Evolutionary conservation across 2,797 vertebrate genomes (phyloP).

Genomic region (Spizella passerina): DNA sequence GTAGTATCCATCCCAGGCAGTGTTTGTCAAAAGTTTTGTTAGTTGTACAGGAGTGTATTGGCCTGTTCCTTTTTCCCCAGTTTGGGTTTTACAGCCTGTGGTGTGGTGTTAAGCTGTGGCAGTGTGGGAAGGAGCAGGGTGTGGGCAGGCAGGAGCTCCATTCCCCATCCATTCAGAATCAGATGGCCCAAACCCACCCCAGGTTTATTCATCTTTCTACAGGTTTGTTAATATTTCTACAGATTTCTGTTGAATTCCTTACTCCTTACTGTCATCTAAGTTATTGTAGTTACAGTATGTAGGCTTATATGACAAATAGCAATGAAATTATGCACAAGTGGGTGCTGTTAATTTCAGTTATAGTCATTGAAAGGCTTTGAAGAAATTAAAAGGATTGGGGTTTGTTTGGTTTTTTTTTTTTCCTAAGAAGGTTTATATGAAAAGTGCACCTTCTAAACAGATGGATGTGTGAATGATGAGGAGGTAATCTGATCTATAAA

Average conservation of each 20-base stretch:
- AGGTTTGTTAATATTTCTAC: not conserved
- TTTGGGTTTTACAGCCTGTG: not conserved
- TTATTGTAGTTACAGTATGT: not conserved
- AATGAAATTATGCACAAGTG: not conserved
- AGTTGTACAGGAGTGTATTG: not conserved
- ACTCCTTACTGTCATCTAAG: not conserved
- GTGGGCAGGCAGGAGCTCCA: not conserved
- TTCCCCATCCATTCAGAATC: constrained; percentile 1
- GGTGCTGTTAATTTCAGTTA: not conserved
- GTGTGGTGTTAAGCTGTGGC: not conserved
- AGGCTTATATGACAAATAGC: not conserved
- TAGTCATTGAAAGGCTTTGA: not conserved
- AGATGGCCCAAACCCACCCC: not conserved
- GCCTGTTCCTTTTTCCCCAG: not conserved
- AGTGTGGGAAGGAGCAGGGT: not conserved
- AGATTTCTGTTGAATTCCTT: not conserved
- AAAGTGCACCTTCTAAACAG: not conserved
- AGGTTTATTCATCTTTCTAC: not conserved
- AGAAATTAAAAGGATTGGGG: not conserved
- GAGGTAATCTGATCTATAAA: not conserved
- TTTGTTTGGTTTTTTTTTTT: not conserved
- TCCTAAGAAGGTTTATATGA: not conserved
- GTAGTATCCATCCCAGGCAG: not conserved
- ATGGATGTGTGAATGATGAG: not conserved
- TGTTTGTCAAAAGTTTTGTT: not conserved